Base-by-base conservation (phyloP, 1,140 invertebrate genomes). In the Schlechtendalia chinensis region DNA sequence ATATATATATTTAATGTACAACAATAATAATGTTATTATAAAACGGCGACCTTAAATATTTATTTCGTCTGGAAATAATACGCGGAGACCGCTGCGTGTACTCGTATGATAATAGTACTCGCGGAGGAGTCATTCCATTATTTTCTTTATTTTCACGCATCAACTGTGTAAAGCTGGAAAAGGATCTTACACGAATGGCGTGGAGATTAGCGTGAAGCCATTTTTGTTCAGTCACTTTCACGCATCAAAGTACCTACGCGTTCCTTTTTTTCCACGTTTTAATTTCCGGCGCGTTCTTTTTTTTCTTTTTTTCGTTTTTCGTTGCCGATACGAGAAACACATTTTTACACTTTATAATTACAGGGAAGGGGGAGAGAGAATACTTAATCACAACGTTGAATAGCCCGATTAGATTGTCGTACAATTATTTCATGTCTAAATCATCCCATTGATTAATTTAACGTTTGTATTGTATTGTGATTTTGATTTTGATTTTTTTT, bases 141-240 rank as follows among this genome's bases (percentile, higher is more conserved):
- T 71, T 53, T 53, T 71, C 47, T 53, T 47, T 71, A 71, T 53
- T 53, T 71, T 71, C 47, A 53, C 45, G 22, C 47, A 19, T 16
- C 27, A 29, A 53, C 45, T 47, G 39, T 69, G 65, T 69, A 8
- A 24, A 11, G 22, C 47, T 71, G 8, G 67, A 27, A 8, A 3
- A 8, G 45, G 45, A 71, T 5, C 47, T 29, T 24, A 69, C 39
- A 6, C 19, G 45, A 50, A 29, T 71, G 16, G 47, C 45, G 32
- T 39, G 3, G 19, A 71, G 45, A 71, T 71, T 71, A 71, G 22
- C 24, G 67, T 53, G 27, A 71, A 71, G 45, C 67, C 67, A 71
- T 53, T 71, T 53, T 5, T 53, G 67, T 53, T 71, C 67, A 71
- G 67, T 53, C 67, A 53, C 24, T 71, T 71, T 71, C 45, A 53